Base-by-base conservation (phyloP, 2,888 invertebrate genomes). In the Acrocyrtus sp. region DNA sequence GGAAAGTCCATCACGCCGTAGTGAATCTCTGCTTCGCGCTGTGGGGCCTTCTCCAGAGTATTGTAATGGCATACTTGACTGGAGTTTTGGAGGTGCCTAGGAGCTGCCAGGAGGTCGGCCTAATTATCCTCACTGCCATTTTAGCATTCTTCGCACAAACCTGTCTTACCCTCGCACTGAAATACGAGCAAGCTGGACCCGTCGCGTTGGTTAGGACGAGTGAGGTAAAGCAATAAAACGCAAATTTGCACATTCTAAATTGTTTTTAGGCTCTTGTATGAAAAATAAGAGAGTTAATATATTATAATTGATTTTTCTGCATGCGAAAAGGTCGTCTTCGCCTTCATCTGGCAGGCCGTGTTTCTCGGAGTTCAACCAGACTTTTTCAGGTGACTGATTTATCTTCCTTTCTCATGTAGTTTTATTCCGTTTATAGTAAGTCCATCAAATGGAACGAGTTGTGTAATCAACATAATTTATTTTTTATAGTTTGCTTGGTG, bases 141-240 rank as follows among this genome's bases (percentile, higher is more conserved):
- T 34, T 78, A 5, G 70, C 74, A n/a, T 75, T 72, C 27, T 61
- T 51, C 45, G 75, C 68, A 5, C 78, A 78, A 61, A 69, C 76
- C 10, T 76, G 63, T 22, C 39, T 78, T 3, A 75, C 68, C 0
- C 27, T 74, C 0, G 78, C 75, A 0, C 41, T 78, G 1, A 78
- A 78, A 39, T 78, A 74, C 24, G 75, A 78, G 22, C 72, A 78
- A 22, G 74, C 75, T n/a, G 76, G 76, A n/a, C 66, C 66, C 5
- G 75, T 75, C 0, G 65, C 66, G 5, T 19, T 75, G 10, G 57
- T 75, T 0, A 21, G 72, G 19, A 72, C 72, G 4, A 58, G 43
- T 8, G 75, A 75, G 43, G 56, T 72, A 34, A 4, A 45, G n/a
- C n/a, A n/a, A n/a, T n/a, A n/a, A n/a, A n/a, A n/a, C n/a, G n/a